A percentile compares a stretch with the other conserved stretches of the same genome.
phyloP scores from a whole-genome alignment of 2,113 vertebrate genomes.

The Vulpes vulpes region DNA sequence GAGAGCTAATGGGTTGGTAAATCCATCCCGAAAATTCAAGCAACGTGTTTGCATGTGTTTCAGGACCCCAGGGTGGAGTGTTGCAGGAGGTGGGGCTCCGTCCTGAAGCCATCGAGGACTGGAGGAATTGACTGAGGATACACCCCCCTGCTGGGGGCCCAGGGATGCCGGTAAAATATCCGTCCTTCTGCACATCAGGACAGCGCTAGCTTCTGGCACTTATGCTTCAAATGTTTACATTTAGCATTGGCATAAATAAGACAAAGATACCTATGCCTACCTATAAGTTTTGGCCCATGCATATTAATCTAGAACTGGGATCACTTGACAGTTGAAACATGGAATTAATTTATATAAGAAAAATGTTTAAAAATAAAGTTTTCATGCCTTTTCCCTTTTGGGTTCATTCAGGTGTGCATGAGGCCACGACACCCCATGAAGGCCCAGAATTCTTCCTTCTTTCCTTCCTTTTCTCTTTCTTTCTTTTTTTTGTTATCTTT shows the following conservation, averaged over 20 bases:
- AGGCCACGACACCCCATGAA: not conserved
- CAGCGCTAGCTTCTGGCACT: fast-evolving
- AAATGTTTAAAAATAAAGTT: not conserved
- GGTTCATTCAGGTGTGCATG: not conserved
- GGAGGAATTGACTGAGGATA: not conserved
- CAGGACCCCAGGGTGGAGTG: not conserved
- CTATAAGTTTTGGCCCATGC: not conserved
- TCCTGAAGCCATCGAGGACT: fast-evolving
- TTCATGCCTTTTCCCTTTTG: not conserved
- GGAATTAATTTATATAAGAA: not conserved
- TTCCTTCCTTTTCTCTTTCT: not conserved
- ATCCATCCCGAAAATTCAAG: not conserved
- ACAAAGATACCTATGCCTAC: not conserved
- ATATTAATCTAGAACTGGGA: not conserved
- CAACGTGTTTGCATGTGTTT: not conserved
- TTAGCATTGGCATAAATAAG: not conserved
- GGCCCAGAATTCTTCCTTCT: slow-evolving; percentile 35
- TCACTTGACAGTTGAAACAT: not conserved
- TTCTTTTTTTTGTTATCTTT: not conserved
- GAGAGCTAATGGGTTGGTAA: not conserved
- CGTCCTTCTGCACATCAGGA: fast-evolving
- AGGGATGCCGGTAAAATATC: not conserved
- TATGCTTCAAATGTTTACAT: not conserved
- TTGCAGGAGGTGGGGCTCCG: fast-evolving
- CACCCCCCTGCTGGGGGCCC: fast-evolving